Conservation (phyloP, 2,797 vertebrate species). For the Semaprochilodus insignis region DNA sequence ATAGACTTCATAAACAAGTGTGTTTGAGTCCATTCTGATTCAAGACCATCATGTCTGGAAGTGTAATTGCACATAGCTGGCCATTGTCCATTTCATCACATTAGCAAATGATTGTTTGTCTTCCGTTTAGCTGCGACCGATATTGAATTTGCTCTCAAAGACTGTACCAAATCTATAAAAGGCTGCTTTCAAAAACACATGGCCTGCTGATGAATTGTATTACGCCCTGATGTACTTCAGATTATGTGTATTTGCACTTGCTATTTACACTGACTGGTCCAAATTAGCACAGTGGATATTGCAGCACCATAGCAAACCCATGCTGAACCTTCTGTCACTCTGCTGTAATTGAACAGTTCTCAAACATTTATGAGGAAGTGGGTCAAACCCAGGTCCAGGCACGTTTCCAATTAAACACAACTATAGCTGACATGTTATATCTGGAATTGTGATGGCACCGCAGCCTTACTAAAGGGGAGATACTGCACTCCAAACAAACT, state of each 20-base stretch:
- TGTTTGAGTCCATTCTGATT: constrained; percentile 51
- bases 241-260: constrained; percentile 1
- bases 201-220: constrained; percentile 9
- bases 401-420: constrained; percentile 51
- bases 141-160: constrained; percentile 42
- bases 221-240: not conserved
- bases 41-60: constrained; percentile 29
- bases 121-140: constrained; percentile 45
- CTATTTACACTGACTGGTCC: not conserved
- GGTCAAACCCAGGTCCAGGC: constrained; percentile 45
- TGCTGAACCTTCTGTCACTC: constrained; percentile 35
- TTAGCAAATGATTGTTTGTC: constrained; percentile 58
- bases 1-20: constrained; percentile 22
- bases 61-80: constrained; percentile 24
- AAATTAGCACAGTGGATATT: constrained; percentile 10
- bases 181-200: not conserved
- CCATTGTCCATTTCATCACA: constrained; percentile 57
- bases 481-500: constrained; percentile 43
- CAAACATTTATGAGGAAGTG: constrained; percentile 52
- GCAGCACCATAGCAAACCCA: not conserved
- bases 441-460: constrained; percentile 29
- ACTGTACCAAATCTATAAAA: constrained; percentile 35
- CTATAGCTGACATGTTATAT: constrained; percentile 34
- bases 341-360: constrained; percentile 41
- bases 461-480: not conserved